Evolutionary conservation across 2,113 vertebrate species (phyloP).

Genomic region (Syngnathus floridae): DNA sequence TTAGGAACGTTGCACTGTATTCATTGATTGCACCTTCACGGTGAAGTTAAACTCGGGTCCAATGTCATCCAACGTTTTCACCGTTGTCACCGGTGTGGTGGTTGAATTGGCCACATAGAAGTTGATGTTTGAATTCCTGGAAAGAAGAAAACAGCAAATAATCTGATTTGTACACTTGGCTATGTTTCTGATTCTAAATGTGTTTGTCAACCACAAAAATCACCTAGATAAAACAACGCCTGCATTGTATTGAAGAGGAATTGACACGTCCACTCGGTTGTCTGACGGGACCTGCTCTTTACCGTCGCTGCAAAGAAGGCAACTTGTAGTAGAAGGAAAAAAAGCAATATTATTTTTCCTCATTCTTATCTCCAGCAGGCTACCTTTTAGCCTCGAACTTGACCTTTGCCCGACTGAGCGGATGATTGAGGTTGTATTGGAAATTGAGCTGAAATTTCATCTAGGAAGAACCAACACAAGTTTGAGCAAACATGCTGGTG

Average conservation of each 20-base stretch:
- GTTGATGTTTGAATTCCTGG: conserved; percentile 78
- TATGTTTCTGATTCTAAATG: too few species aligned
- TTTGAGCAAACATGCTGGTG: not conserved
- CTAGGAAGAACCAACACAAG: conserved; percentile 47
- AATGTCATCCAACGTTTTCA: conserved; percentile 79
- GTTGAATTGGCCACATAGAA: conserved; percentile 79
- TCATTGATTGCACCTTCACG: conserved; percentile 71
- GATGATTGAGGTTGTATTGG: conserved; percentile 79
- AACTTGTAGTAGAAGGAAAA: not conserved
- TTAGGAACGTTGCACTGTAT: not conserved
- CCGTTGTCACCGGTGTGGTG: conserved; percentile 53
- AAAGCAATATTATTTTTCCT: not conserved
- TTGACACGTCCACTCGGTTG: conserved; percentile 69
- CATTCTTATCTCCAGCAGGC: not conserved
- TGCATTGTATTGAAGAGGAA: conserved; percentile 77
- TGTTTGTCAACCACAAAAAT: not conserved
- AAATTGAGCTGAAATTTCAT: conserved; percentile 80
- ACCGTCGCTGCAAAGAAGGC: conserved; percentile 69
- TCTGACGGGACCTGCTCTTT: conserved; percentile 71
- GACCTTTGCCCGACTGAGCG: conserved; percentile 70
- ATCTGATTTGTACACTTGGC: not conserved
- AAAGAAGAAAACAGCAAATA: conserved; percentile 11
- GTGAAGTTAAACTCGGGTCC: conserved; percentile 84
- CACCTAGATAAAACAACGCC: conserved; percentile 83
- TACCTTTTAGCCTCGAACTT: conserved; percentile 78